Conservation (phyloP, 2,113 vertebrate species). For the Heterochromis multidens region DNA sequence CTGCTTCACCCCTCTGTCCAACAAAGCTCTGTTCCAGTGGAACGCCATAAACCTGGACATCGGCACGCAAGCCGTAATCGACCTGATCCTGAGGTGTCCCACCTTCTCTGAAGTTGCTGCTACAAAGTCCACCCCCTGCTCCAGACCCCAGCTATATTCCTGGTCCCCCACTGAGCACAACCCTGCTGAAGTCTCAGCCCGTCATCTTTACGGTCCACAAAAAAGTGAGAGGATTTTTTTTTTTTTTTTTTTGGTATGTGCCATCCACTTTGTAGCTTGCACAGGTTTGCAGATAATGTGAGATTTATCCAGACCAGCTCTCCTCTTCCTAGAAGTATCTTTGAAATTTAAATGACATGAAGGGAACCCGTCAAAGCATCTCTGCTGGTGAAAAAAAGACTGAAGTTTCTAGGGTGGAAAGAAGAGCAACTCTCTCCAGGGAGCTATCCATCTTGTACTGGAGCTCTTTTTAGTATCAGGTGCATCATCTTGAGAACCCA, state of each 20-base stretch:
- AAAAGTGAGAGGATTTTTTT: neutral
- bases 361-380: slow-evolving; percentile 78
- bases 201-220: neutral
- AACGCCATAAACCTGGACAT: slow-evolving; percentile 51
- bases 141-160: neutral
- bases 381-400: slow-evolving; percentile 31
- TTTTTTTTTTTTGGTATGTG: neutral
- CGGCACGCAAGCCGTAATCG: slow-evolving; percentile 56
- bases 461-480: slow-evolving; percentile 94
- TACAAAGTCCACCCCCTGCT: slow-evolving; percentile 17
- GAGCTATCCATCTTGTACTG: slow-evolving; percentile 84
- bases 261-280: neutral
- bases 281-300: slow-evolving; percentile 59
- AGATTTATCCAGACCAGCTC: slow-evolving; percentile 77
- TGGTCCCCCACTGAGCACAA: slow-evolving; percentile 10
- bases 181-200: neutral
- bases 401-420: slow-evolving; percentile 80
- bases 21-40: slow-evolving; percentile 60
- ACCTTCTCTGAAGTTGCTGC: slow-evolving; percentile 49
- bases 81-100: slow-evolving; percentile 52
- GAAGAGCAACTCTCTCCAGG: slow-evolving; percentile 78
- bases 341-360: slow-evolving; percentile 83
- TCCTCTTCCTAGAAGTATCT: slow-evolving; percentile 71
- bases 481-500: slow-evolving; percentile 98
- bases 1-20: slow-evolving; percentile 39